Evolutionary conservation across 2,888 invertebrate genomes (phyloP).

Genomic region (Dasysyrphus tricinctus): DNA sequence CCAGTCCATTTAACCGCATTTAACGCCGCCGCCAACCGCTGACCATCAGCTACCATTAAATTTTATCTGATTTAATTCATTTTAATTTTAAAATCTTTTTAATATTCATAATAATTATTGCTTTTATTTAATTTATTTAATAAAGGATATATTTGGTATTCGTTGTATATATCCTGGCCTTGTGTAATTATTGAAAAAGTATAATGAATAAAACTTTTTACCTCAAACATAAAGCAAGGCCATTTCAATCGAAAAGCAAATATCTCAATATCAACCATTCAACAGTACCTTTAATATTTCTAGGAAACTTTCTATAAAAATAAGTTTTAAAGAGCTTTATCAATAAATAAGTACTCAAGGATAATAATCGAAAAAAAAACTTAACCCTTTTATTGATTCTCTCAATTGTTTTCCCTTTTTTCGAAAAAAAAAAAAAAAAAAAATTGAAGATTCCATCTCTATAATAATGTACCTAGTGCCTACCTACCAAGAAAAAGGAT

Average conservation of each 20-base stretch:
- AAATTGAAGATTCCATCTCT: not conserved
- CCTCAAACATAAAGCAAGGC: no score
- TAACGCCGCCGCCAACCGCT: no score
- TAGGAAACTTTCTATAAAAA: not conserved
- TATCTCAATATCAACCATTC: no score
- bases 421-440: not conserved
- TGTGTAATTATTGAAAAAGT: no score
- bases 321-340: not conserved
- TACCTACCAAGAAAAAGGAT: not conserved
- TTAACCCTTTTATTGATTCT: not conserved
- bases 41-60: not conserved
- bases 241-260: no score
- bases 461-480: not conserved
- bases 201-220: no score
- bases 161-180: not conserved
- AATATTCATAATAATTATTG: not conserved
- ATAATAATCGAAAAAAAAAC: no score
- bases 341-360: not conserved
- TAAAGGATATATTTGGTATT: not conserved
- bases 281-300: not conserved
- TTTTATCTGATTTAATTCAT: slow-evolving; percentile 2
- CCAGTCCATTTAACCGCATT: not conserved
- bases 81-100: not conserved
- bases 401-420: not conserved
- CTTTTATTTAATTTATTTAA: not conserved